Evolutionary conservation across 2,888 invertebrate species (phyloP).

Genomic region (Hymenopus coronatus): DNA sequence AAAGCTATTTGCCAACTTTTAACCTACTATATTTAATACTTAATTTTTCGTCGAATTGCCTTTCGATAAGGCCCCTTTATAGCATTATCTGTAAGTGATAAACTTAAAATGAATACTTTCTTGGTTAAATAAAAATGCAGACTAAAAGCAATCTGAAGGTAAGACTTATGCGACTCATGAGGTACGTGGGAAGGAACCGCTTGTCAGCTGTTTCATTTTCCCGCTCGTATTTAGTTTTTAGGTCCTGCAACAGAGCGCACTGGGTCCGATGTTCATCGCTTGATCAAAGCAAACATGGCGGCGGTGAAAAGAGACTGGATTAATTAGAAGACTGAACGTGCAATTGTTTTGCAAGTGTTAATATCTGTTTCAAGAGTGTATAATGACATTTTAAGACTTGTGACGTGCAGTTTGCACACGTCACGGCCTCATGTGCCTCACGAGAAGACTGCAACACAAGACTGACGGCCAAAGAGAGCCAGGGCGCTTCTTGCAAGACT

Average conservation of each 20-base stretch:
- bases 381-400: constrained; percentile 27
- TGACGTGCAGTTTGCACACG: constrained; percentile 30
- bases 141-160: too few species aligned
- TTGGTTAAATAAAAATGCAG: too few species aligned
- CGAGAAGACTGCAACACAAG: constrained; percentile 40
- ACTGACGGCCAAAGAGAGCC: constrained; percentile 37
- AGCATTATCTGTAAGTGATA: too few species aligned
- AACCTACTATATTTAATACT: too few species aligned
- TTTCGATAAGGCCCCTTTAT: too few species aligned
- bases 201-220: background rate
- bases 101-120: too few species aligned
- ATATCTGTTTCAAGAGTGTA: constrained; percentile 17
- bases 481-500: constrained; percentile 35
- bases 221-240: background rate
- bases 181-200: background rate
- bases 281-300: constrained; percentile 27
- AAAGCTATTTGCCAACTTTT: too few species aligned
- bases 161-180: too few species aligned
- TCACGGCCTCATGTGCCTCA: constrained; percentile 33
- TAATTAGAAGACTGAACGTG: constrained; percentile 30
- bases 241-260: background rate
- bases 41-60: too few species aligned
- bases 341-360: constrained; percentile 25
- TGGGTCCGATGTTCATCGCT: background rate
- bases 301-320: constrained; percentile 2